Conservation (phyloP, 2,797 vertebrate species). For the Manis javanica region DNA sequence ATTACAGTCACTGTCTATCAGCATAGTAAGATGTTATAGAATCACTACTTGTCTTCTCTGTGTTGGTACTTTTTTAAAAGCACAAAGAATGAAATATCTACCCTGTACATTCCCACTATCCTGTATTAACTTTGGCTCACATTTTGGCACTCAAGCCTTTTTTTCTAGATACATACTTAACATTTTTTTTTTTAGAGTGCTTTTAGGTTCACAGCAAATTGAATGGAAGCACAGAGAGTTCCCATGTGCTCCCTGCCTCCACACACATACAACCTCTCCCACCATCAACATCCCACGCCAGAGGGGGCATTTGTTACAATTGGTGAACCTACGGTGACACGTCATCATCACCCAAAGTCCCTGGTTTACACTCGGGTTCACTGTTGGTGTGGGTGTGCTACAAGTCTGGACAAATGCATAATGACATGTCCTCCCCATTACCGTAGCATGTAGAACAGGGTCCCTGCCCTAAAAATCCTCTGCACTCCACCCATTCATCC, state of each 20-base stretch:
- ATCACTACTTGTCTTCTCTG: no score
- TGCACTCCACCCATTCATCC: background rate
- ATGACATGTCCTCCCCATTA: rapidly evolving
- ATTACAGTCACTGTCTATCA: no score
- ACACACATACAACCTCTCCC: no score
- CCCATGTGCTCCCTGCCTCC: background rate
- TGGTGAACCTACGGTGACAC: background rate
- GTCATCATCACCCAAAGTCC: background rate
- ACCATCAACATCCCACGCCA: background rate
- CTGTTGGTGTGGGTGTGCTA: background rate
- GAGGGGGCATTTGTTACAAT: background rate
- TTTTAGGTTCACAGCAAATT: background rate
- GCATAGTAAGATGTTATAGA: no score
- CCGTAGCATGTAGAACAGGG: background rate
- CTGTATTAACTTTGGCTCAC: background rate
- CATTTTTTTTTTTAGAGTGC: background rate
- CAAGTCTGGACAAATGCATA: background rate
- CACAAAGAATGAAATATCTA: background rate
- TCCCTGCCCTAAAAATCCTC: background rate
- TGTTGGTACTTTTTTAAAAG: background rate
- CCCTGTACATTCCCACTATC: rapidly evolving
- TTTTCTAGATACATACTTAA: background rate
- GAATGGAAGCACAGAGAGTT: background rate
- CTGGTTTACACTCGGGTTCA: background rate
- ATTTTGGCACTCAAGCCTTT: background rate